These are phyloP conservation scores for Hippocampus kuda DNA, from an alignment of 2,797 vertebrate genomes.

Conservation along the genomic window DNA sequence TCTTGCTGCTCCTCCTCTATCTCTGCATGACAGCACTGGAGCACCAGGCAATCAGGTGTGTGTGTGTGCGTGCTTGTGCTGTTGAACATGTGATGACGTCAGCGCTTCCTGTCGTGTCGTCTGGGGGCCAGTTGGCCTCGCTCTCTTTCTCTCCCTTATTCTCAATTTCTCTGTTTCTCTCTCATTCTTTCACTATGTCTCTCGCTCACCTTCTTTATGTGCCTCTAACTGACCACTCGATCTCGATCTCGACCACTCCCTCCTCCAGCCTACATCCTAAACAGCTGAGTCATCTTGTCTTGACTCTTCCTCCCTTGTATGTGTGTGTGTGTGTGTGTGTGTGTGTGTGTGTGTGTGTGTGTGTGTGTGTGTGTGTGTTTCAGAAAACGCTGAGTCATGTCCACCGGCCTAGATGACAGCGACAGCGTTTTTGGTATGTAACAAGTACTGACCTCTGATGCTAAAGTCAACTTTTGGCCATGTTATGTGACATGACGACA, in stretches of 20 bases:
- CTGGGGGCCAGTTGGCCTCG: not conserved
- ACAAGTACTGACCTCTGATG: not conserved
- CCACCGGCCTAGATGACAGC: slow-evolving; percentile 44
- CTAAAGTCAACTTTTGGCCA: not conserved
- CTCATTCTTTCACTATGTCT: too few species aligned
- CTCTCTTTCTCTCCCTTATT: not conserved
- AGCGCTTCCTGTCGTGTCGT: not conserved
- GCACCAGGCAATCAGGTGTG: not conserved
- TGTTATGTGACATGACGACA: not conserved
- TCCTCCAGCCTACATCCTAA: not conserved
- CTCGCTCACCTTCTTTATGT: too few species aligned
- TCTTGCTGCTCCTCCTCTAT: not conserved
- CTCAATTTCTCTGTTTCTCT: not conserved
- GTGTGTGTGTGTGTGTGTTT: not conserved
- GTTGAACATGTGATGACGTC: slow-evolving; percentile 5
- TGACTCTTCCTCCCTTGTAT: not conserved
- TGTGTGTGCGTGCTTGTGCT: not conserved
- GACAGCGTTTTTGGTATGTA: slow-evolving; percentile 62
- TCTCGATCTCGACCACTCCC: not conserved
- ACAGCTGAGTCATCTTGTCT: not conserved
- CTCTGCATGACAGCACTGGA: not conserved
- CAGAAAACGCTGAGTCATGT: slow-evolving; percentile 42
- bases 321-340: not conserved
- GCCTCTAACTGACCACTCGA: not conserved
- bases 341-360: not conserved